Evolutionary conservation across 2,113 vertebrate genomes (phyloP), one percentile per base, ranked within the genome.

Genomic region (Scatophagus argus): DNA sequence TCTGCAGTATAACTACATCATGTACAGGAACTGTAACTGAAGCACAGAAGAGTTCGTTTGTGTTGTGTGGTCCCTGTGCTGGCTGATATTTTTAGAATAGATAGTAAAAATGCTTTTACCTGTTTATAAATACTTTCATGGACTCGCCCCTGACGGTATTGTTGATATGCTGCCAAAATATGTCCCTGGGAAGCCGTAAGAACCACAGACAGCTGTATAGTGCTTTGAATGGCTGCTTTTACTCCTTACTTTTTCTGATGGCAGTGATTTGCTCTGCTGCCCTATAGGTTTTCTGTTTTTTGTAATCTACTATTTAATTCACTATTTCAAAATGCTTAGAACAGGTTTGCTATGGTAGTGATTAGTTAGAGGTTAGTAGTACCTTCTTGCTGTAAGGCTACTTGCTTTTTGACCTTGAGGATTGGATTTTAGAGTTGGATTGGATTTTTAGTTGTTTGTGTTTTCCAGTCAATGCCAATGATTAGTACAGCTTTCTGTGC

Each of bases 401-500:
- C 55, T 19, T 61, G 17, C 41, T 47, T 71, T 2, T 36, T 58
- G 38, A 5, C 46, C 41, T 62, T 31, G 55, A 63, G 32, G 36
- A 65, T n/a, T 63, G 5, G 19, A 31, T 67, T 52, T 77, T 2
- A 23, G 23, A 67, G n/a, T n/a, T n/a, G n/a, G n/a, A n/a, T n/a
- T n/a, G n/a, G 38, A 41, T 54, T 25, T 56, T 5, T 10, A 21
- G 29, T 8, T 55, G 31, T 52, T 58, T 43, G 17, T 31, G 49
- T 75, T 44, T 54, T 54, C 31, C 14, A 17, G 46, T 77, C n/a
- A n/a, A 38, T 69, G 36, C 23, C 46, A 73, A 56, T 68, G 36
- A 73, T 80, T 59, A 59, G 25, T 31, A 25, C 32, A 66, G 21
- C 36, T 14, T 66, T 58, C n/a, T 46, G 12, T 43, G 43, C 60